These are phyloP conservation scores for Sebastes trivittatus DNA, from an alignment of 2,797 vertebrate species.

Conservation along the genomic window DNA sequence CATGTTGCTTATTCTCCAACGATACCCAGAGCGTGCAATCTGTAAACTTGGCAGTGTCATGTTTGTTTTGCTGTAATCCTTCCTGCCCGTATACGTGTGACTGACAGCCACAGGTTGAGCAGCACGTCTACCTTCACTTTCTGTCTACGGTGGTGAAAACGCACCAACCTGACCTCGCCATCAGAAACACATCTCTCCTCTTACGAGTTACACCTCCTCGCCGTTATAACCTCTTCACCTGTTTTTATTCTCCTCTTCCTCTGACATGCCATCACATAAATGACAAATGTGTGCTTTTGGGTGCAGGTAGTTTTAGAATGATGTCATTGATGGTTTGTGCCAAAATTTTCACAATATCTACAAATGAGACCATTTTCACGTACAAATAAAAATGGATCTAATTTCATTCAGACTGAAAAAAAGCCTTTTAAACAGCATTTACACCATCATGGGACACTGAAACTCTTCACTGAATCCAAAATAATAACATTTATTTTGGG, in stretches of 20 bases:
- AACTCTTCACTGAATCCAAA: background rate
- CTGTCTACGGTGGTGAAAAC: constrained; percentile 32
- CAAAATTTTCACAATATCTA: background rate
- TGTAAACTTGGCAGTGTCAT: background rate
- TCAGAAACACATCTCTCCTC: constrained; percentile 5
- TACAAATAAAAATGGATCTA: background rate
- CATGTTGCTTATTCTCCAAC: background rate
- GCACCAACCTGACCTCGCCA: background rate
- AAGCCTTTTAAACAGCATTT: constrained; percentile 6
- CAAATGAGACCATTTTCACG: background rate
- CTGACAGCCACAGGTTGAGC: constrained; percentile 70
- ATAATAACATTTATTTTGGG: background rate
- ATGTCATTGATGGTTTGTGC: background rate
- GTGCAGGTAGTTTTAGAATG: background rate
- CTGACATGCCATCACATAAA: background rate
- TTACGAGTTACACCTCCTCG: background rate
- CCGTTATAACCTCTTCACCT: background rate
- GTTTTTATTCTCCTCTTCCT: background rate
- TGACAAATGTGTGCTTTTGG: background rate
- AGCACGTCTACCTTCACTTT: constrained; percentile 56
- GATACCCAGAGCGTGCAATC: background rate
- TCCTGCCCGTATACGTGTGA: constrained; percentile 44
- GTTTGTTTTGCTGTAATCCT: constrained; percentile 56
- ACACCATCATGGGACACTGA: background rate
- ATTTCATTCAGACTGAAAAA: background rate